Base-by-base conservation (phyloP, 2,888 invertebrate genomes). In the Drepanosiphum platanoidis region DNA sequence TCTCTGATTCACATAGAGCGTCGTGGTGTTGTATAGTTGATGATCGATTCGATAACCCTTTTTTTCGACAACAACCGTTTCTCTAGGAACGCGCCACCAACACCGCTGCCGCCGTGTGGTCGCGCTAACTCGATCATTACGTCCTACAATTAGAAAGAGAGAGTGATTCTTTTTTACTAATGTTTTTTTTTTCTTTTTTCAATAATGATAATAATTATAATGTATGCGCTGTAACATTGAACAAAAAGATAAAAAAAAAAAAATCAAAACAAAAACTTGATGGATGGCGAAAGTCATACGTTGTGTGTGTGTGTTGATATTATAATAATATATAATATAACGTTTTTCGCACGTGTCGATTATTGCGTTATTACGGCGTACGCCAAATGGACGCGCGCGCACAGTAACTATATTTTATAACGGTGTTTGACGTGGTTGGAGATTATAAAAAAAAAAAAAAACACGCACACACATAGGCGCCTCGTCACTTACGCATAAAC, bases 41-140 rank as follows among this genome's bases (percentile, higher is more conserved):
- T 84, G 84, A 84, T 84, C 84, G 84, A 84, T 84, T 84, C 84
- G 84, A 84, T 84, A 84, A 84, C 84, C 84, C 30, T 68, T 74
- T 82, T 72, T 71, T 74, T 82, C 58, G 34, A 58, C 52, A 27
- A 84, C 84, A 68, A 75, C 83, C 83, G 83, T 83, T 83, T 83
- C 83, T 52, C 83, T 75, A 83, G 15, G 72, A 36, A 36, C 79
- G 52, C 34, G 68, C 79, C 79, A 80, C 68, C 78, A 78, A 42
- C 72, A 30, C 39, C 66, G 27, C 15, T 52, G 70, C 52, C 39
- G 64, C 64, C 72, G 42, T 46, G 39, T 72, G 64, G 83, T 75
- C 83, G 83, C 66, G 66, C 66, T 83, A 83, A 83, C 83, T 83
- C 52, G 75, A 42, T 83, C 83, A 66, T 83, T 83, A 75, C 74